Evolutionary conservation across 2,888 invertebrate genomes (phyloP).

Genomic region (Megaustenia siamemsis): DNA sequence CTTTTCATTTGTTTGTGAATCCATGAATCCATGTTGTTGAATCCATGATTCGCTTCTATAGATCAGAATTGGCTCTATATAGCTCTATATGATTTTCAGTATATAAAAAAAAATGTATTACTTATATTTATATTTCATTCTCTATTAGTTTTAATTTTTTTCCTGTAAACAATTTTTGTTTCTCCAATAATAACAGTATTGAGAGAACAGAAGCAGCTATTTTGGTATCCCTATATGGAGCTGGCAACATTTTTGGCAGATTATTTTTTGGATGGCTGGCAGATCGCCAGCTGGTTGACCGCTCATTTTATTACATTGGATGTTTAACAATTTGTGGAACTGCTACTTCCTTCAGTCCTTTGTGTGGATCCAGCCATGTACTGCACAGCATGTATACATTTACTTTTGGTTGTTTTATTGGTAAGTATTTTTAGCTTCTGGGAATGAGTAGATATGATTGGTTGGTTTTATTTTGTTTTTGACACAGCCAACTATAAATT

Average conservation of each 20-base stretch:
- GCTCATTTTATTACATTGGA: slow-evolving; percentile 31
- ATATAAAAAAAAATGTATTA: too few relatives aligned
- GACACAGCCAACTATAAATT: too few relatives aligned
- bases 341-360: slow-evolving; percentile 28
- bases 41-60: too few relatives aligned
- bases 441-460: too few relatives aligned
- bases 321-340: slow-evolving; percentile 20
- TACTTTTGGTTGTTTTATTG: slow-evolving; percentile 46
- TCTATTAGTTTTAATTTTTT: neutral
- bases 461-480: too few relatives aligned
- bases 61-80: neutral
- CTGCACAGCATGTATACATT: slow-evolving; percentile 42
- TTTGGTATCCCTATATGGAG: slow-evolving; percentile 45
- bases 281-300: slow-evolving; percentile 29
- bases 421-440: slow-evolving; percentile 9
- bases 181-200: neutral
- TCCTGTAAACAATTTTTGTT: neutral
- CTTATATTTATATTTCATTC: too few relatives aligned
- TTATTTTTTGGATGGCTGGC: slow-evolving; percentile 44
- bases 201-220: slow-evolving; percentile 36
- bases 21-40: too few relatives aligned
- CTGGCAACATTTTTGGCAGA: slow-evolving; percentile 44
- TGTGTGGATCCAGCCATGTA: slow-evolving; percentile 44
- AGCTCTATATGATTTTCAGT: neutral
- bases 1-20: too few relatives aligned